phyloP scores from a whole-genome alignment of 2,888 invertebrate genomes.

The Drosophila nr. perissopoda region DNA sequence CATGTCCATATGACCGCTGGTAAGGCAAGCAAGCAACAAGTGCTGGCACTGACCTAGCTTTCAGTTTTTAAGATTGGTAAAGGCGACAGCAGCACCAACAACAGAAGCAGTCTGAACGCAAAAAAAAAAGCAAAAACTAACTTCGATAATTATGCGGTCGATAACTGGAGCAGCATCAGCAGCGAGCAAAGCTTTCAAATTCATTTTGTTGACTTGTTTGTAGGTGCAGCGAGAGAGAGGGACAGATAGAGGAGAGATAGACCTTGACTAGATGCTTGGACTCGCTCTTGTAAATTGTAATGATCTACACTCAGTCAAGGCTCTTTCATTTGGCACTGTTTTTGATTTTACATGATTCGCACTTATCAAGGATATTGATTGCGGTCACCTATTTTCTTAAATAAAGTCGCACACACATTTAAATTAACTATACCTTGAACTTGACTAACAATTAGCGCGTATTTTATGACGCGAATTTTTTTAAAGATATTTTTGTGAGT shows the following conservation, averaged over 20 bases:
- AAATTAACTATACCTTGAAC: constrained; percentile 55
- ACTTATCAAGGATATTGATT: constrained; percentile 40
- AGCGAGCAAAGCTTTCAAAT: constrained; percentile 62
- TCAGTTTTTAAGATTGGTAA: constrained; percentile 54
- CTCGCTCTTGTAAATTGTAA: constrained; percentile 21
- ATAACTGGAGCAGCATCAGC: constrained; percentile 64
- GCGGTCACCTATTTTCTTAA: constrained; percentile 3
- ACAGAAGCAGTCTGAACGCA: constrained; percentile 46
- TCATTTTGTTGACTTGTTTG: constrained; percentile 21
- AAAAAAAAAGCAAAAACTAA: constrained; percentile 25
- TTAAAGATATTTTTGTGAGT: neutral
- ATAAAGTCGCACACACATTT: constrained; percentile 3
- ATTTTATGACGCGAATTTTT: constrained; percentile 51
- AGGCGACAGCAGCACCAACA: constrained; percentile 26
- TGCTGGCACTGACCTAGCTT: constrained; percentile 76
- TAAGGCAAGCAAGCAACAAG: constrained; percentile 49
- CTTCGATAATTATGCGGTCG: constrained; percentile 52
- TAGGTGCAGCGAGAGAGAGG: constrained; percentile 30
- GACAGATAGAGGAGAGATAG: neutral
- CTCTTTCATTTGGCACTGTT: constrained; percentile 3
- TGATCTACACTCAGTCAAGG: constrained; percentile 21
- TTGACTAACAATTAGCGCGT: constrained; percentile 54
- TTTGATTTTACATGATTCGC: neutral
- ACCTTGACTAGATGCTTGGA: constrained; percentile 15
- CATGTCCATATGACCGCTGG: constrained; percentile 49